phyloP scores from a whole-genome alignment of 1,140 invertebrate genomes.

The Coboldia fuscipes region DNA sequence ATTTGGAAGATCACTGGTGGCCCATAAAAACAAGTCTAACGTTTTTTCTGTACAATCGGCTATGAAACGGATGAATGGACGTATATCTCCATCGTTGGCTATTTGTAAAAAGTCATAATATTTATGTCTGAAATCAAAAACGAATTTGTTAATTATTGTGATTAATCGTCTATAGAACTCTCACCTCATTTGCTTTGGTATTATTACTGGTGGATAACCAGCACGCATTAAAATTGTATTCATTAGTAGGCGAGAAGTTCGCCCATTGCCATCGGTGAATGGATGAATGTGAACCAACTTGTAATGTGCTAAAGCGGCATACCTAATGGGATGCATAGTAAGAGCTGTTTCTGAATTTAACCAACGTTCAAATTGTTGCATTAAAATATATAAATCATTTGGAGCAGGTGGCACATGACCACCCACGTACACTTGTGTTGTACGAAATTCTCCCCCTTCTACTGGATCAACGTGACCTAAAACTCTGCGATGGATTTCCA shows the following conservation, averaged over 20 bases:
- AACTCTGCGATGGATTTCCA: slow-evolving; percentile 82
- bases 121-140: slow-evolving; percentile 25
- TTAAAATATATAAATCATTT: slow-evolving; percentile 52
- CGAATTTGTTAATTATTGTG: background rate
- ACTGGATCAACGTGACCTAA: slow-evolving; percentile 83
- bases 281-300: slow-evolving; percentile 91
- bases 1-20: slow-evolving; percentile 37
- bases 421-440: slow-evolving; percentile 79
- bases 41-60: slow-evolving; percentile 85
- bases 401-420: slow-evolving; percentile 75
- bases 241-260: slow-evolving; percentile 87
- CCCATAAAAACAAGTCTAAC: slow-evolving; percentile 80
- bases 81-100: slow-evolving; percentile 79
- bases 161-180: background rate
- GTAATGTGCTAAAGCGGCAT: slow-evolving; percentile 87
- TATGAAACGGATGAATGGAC: slow-evolving; percentile 88
- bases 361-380: slow-evolving; percentile 80
- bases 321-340: slow-evolving; percentile 70
- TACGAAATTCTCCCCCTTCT: slow-evolving; percentile 61
- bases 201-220: slow-evolving; percentile 92
- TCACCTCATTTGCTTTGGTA: slow-evolving; percentile 68
- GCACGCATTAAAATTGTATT: slow-evolving; percentile 94
- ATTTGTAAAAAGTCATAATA: slow-evolving; percentile 75
- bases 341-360: slow-evolving; percentile 69
- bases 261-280: slow-evolving; percentile 65